A percentile compares a stretch with the other conserved stretches of the same genome.
phyloP scores from a whole-genome alignment of 2,888 invertebrate genomes.

The Metopia argyrocephala region DNA sequence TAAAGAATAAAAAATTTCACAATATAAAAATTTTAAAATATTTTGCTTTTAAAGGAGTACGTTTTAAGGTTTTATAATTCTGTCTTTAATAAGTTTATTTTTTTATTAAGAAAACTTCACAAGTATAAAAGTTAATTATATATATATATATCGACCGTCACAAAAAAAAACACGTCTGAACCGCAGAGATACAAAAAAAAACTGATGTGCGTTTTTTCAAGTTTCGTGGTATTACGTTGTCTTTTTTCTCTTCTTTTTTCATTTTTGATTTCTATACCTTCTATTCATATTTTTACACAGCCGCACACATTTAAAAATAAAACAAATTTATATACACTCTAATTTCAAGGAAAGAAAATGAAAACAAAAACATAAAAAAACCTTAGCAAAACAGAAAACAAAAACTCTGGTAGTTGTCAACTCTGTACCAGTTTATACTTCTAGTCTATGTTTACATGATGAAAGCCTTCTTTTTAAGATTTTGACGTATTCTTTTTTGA shows the following conservation, averaged over 20 bases:
- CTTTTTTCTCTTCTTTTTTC: conserved; percentile 18
- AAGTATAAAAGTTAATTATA: neutral
- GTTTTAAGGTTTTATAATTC: neutral
- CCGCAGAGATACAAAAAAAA: conserved; percentile 63
- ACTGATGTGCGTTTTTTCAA: conserved; percentile 63
- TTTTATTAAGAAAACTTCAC: conserved; percentile 26
- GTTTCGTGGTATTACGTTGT: conserved; percentile 50
- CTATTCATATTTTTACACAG: neutral
- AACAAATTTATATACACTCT: conserved; percentile 44
- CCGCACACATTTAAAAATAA: conserved; percentile 22
- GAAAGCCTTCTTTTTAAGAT: no score
- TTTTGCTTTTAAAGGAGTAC: neutral
- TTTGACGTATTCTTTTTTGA: no score
- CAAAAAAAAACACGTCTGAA: conserved; percentile 56
- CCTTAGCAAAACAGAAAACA: conserved; percentile 9
- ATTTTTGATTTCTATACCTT: neutral
- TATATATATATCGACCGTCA: neutral
- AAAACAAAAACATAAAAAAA: conserved; percentile 18
- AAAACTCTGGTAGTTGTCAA: neutral
- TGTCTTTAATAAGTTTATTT: conserved; percentile 11
- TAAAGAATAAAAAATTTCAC: neutral
- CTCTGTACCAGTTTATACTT: conserved; percentile 29
- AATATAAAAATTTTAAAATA: neutral
- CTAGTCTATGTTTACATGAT: no score
- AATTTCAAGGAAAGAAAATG: conserved; percentile 8